Base-by-base conservation (phyloP, 2,797 vertebrate genomes). In the Pipistrellus nathusii region DNA sequence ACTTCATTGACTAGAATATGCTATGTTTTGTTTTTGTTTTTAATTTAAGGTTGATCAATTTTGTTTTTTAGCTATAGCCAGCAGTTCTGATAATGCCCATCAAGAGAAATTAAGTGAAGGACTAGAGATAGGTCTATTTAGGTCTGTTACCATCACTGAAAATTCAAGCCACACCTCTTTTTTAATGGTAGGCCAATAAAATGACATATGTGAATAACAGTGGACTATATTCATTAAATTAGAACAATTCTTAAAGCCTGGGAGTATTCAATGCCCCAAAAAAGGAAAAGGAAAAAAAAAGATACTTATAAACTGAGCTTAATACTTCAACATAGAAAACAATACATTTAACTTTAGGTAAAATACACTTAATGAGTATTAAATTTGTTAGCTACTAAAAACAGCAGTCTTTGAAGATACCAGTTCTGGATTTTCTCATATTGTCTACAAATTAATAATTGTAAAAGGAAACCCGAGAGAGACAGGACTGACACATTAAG, bases 211-310 rank as follows among this genome's bases (percentile, higher is more conserved):
- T 71, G 15, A 92, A 85, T 38, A 68, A 72, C 27, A 84, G n/a
- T 68, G 55, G 30, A 21, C 78, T 55, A 46, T 80, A 85, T 95
- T 95, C 20, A 91, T 91, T 84, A 88, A 80, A 62, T 62, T 73
- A 72, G 85, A 94, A 73, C 0, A 77, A 94, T 69, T 64, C 14
- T 75, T 51, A 92, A 81, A 94, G 3, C 8, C 15, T 53, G 2
- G 12, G 15, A n/a, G 72, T 68, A 73, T 20, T 91, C 2, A 46
- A 13, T 30, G 10, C 57, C 23, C 20, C 72, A 66, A 73, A 46
- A 30, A 57, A 41, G 0, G 14, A 18, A 53, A 8, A 15, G 6
- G 64, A 55, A 81, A 15, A 10, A 75, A 51, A 85, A 68, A 20
- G n/a, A 21, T 77, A 68, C 8, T 1, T 69, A 4, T 53, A 25